phyloP scores from a whole-genome alignment of 2,888 invertebrate species.

The Yponomeuta plumbellus region DNA sequence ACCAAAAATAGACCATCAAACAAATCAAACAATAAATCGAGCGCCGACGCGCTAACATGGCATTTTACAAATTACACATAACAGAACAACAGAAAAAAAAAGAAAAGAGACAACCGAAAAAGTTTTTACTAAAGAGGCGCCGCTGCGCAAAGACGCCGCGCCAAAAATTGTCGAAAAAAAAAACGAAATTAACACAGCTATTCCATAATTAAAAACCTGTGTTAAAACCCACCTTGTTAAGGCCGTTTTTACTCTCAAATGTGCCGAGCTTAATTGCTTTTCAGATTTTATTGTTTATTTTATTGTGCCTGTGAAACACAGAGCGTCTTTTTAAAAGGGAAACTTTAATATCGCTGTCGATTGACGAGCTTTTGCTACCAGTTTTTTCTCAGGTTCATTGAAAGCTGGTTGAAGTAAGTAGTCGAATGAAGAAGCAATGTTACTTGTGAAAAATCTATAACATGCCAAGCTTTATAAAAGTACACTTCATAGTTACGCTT shows the following conservation, averaged over 20 bases:
- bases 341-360: neutral
- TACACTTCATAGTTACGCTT: too few relatives aligned
- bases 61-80: slow-evolving; percentile 18
- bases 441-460: too few relatives aligned
- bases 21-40: slow-evolving; percentile 1
- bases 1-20: slow-evolving; percentile 1
- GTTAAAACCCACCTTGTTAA: slow-evolving; percentile 63
- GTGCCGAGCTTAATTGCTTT: slow-evolving; percentile 54
- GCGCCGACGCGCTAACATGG: slow-evolving; percentile 14
- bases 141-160: slow-evolving; percentile 56
- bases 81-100: slow-evolving; percentile 50
- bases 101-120: slow-evolving; percentile 25
- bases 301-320: slow-evolving; percentile 35
- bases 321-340: neutral
- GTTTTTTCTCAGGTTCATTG: neutral
- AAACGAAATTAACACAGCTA: slow-evolving; percentile 68
- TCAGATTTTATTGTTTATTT: slow-evolving; percentile 65
- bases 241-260: slow-evolving; percentile 50
- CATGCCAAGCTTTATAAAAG: too few relatives aligned
- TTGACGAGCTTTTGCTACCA: slow-evolving; percentile 9
- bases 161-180: slow-evolving; percentile 38
- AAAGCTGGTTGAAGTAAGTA: too few relatives aligned
- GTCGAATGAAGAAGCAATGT: too few relatives aligned
- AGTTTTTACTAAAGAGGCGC: slow-evolving; percentile 30
- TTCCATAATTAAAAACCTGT: slow-evolving; percentile 56